Conservation (phyloP, 2,113 vertebrate genomes). For the Sander lucioperca region DNA sequence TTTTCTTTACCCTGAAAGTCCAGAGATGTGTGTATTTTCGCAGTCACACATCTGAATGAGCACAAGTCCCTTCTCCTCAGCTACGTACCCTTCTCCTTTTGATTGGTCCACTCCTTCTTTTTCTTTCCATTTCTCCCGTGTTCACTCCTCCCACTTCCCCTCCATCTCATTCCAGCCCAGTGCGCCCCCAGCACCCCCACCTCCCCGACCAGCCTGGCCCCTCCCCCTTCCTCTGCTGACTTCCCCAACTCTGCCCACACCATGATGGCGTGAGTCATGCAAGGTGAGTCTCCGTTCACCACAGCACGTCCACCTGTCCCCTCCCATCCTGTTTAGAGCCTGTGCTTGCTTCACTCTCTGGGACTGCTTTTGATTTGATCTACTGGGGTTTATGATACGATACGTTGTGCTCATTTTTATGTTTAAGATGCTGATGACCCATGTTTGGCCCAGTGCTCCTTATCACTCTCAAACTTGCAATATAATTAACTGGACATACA, state of each 20-base stretch:
- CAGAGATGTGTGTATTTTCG: not conserved
- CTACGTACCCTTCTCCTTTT: not conserved
- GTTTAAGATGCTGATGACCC: not conserved
- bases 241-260: constrained; percentile 88
- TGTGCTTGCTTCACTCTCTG: not conserved
- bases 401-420: not conserved
- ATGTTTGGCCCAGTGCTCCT: not conserved
- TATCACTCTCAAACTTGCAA: not conserved
- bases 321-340: not conserved
- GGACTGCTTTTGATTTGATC: not conserved
- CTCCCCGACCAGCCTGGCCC: constrained; percentile 91
- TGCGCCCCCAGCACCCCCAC: constrained; percentile 89
- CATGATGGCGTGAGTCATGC: constrained; percentile 92
- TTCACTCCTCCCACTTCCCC: constrained; percentile 55
- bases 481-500: not conserved
- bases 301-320: not conserved
- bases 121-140: constrained; percentile 63
- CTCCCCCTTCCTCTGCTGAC: constrained; percentile 89
- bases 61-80: not conserved
- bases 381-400: not conserved
- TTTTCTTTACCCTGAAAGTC: not conserved
- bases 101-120: constrained; percentile 58
- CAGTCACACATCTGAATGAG: not conserved
- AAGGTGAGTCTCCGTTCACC: constrained; percentile 87
- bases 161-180: constrained; percentile 88